phyloP scores from a whole-genome alignment of 2,113 vertebrate genomes.

The Oncorhynchus mykiss region DNA sequence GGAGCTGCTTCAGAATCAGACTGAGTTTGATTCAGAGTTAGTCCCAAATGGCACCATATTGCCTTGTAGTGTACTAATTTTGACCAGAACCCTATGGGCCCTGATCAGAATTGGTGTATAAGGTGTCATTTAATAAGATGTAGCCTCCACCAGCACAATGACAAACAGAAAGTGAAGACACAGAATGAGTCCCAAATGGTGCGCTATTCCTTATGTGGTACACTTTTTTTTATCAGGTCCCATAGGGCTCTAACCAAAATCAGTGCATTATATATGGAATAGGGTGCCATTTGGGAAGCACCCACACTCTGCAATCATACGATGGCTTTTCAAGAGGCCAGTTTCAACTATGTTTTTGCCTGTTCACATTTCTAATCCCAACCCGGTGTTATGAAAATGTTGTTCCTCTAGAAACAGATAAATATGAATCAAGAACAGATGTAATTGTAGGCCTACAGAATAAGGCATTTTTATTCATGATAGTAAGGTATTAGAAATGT shows the following conservation, averaged over 20 bases:
- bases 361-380: slow-evolving; percentile 27
- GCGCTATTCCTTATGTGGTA: not conserved
- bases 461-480: not conserved
- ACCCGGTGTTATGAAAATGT: slow-evolving; percentile 5
- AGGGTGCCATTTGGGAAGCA: not conserved
- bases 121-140: too few relatives aligned
- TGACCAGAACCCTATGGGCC: too few relatives aligned
- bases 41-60: slow-evolving; percentile 34
- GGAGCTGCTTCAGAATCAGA: slow-evolving; percentile 15
- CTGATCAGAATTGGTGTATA: too few relatives aligned
- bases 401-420: not conserved
- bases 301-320: slow-evolving; percentile 53
- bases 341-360: slow-evolving; percentile 31
- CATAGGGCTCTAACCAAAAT: slow-evolving; percentile 12
- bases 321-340: slow-evolving; percentile 45
- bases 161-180: not conserved
- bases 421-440: slow-evolving; percentile 46
- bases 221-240: slow-evolving; percentile 7
- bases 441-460: not conserved
- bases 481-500: not conserved
- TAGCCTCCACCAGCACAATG: not conserved
- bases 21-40: too few relatives aligned
- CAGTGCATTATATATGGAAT: slow-evolving; percentile 23
- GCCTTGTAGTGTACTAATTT: too few relatives aligned
- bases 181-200: not conserved